Evolutionary conservation across 2,113 vertebrate genomes (phyloP).

Genomic region (Pundamilia nyererei): DNA sequence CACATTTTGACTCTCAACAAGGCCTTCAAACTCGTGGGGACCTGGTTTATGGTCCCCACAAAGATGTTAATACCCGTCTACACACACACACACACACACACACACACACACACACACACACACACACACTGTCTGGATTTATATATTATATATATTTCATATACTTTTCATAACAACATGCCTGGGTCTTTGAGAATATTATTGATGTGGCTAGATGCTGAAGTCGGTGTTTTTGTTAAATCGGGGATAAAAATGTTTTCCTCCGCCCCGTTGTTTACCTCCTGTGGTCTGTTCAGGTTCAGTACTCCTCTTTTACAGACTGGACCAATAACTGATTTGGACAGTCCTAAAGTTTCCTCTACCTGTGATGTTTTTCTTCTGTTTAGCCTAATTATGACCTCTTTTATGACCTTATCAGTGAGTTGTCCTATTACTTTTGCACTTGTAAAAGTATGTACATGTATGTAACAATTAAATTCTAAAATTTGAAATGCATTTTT

Average conservation of each 20-base stretch:
- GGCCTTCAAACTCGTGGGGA: not conserved
- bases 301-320: not conserved
- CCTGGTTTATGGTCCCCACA: not conserved
- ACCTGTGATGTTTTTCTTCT: not conserved
- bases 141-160: not conserved
- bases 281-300: not conserved
- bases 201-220: not conserved
- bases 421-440: not conserved
- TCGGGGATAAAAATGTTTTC: not conserved
- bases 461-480: not conserved
- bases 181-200: not conserved
- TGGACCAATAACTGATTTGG: not conserved
- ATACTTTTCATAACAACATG: not conserved
- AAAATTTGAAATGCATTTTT: not conserved
- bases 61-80: not conserved
- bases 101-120: not conserved
- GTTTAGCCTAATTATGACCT: not conserved
- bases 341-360: not conserved
- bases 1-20: not conserved
- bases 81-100: not conserved
- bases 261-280: not conserved
- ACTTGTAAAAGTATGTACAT: not conserved
- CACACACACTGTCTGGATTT: not conserved
- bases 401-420: not conserved
- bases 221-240: not conserved